A percentile compares a stretch with the other conserved stretches of the same genome.
phyloP scores from a whole-genome alignment of 2,797 vertebrate species.

The Lutjanus campechanus region DNA sequence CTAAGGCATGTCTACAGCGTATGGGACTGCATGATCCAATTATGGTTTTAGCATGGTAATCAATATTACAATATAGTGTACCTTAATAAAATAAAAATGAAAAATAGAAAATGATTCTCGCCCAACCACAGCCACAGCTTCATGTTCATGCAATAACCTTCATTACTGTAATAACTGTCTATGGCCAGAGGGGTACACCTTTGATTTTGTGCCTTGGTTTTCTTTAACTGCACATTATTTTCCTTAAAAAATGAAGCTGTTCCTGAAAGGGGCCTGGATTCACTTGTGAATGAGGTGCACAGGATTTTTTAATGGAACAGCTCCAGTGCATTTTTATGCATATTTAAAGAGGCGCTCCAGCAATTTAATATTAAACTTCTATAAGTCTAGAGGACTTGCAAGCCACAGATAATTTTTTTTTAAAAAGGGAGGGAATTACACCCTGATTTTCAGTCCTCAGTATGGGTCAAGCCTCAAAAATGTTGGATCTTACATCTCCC shows the following conservation, averaged over 20 bases:
- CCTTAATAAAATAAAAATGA: conserved; percentile 24
- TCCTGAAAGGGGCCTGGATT: background rate
- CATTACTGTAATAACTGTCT: conserved; percentile 44
- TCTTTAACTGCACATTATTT: background rate
- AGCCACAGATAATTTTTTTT: no score
- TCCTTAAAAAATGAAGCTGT: background rate
- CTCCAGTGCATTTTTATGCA: conserved; percentile 2
- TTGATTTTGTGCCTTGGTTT: conserved; percentile 32
- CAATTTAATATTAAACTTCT: conserved; percentile 1
- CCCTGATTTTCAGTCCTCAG: background rate
- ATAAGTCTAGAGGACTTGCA: background rate
- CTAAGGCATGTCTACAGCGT: background rate
- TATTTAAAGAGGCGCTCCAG: conserved; percentile 15
- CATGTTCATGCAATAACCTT: conserved; percentile 30
- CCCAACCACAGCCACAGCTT: conserved; percentile 3
- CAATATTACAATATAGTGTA: conserved; percentile 10
- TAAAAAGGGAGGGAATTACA: background rate
- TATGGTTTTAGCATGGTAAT: conserved; percentile 26
- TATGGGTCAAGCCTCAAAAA: background rate
- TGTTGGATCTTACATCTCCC: background rate
- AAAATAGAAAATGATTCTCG: conserved; percentile 22
- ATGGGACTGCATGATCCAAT: conserved; percentile 9
- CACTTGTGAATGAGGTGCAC: background rate
- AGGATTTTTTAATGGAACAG: background rate
- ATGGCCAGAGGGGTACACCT: conserved; percentile 26